phyloP scores from a whole-genome alignment of 2,113 vertebrate genomes.

The Panurus biarmicus region DNA sequence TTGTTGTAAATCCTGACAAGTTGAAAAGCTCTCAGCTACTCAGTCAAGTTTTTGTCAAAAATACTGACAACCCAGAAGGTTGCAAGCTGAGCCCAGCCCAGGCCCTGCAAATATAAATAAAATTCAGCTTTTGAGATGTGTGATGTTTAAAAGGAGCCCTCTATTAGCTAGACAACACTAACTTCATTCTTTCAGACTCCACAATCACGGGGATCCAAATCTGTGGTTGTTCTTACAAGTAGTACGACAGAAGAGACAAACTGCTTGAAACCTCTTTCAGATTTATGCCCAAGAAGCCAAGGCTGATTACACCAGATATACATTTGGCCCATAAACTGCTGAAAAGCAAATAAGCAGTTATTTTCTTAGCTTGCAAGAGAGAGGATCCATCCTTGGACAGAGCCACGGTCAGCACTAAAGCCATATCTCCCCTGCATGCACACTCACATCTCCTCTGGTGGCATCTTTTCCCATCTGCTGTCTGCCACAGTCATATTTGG shows the following conservation, averaged over 20 bases:
- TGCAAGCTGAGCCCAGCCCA: neutral
- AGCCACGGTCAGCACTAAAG: neutral
- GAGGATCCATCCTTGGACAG: neutral
- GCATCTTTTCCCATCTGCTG: neutral
- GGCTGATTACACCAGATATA: neutral
- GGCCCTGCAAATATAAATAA: neutral
- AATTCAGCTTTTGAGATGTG: neutral
- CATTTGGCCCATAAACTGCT: neutral
- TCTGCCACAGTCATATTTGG: neutral
- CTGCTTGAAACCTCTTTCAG: neutral
- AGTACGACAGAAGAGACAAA: neutral
- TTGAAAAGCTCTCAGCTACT: neutral
- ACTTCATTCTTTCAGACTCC: neutral
- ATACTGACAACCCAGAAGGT: neutral
- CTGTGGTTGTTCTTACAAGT: neutral
- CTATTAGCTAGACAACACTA: neutral
- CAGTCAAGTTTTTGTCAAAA: neutral
- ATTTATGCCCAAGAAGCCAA: neutral
- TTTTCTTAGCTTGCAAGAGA: neutral
- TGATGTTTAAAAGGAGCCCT: neutral
- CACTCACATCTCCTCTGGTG: neutral
- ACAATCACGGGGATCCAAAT: neutral
- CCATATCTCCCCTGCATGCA: neutral
- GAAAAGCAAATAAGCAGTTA: neutral
- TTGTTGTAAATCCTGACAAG: neutral